Conservation (phyloP, 1,140 invertebrate species). For the Listronotus oregonensis region DNA sequence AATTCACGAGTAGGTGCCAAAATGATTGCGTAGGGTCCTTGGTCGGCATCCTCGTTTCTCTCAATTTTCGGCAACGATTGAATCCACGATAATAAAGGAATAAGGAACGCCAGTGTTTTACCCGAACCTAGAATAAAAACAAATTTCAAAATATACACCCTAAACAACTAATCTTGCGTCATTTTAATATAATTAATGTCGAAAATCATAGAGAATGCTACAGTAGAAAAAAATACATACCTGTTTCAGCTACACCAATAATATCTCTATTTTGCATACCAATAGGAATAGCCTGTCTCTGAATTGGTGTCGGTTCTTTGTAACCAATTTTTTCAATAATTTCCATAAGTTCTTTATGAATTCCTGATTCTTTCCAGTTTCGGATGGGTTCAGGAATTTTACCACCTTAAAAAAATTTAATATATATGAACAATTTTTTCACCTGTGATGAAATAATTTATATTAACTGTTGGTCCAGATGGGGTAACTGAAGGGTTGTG, state of each 20-base stretch:
- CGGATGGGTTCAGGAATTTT: conserved; percentile 95
- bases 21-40: conserved; percentile 99
- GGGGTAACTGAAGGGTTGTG: too few relatives aligned
- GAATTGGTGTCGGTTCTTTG: conserved; percentile 98
- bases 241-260: conserved; percentile 99
- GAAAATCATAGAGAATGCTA: too few relatives aligned
- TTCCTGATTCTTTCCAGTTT: conserved; percentile 92
- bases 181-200: too few relatives aligned
- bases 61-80: conserved; percentile 96
- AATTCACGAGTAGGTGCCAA: conserved; percentile 98
- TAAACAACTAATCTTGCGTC: background rate
- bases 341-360: conserved; percentile 90
- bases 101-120: conserved; percentile 98
- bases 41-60: conserved; percentile 86
- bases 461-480: too few relatives aligned
- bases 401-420: conserved; percentile 64
- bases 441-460: too few relatives aligned
- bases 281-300: conserved; percentile 98
- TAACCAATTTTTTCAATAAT: conserved; percentile 97
- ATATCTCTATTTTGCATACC: conserved; percentile 98
- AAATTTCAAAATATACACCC: too few relatives aligned
- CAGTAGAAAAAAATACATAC: conserved; percentile 51
- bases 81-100: conserved; percentile 98
- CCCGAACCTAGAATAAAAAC: conserved; percentile 54
- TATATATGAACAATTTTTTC: background rate